These are phyloP conservation scores for Acromyrmex charruanus DNA, from an alignment of 1,140 invertebrate species.

Conservation along the genomic window DNA sequence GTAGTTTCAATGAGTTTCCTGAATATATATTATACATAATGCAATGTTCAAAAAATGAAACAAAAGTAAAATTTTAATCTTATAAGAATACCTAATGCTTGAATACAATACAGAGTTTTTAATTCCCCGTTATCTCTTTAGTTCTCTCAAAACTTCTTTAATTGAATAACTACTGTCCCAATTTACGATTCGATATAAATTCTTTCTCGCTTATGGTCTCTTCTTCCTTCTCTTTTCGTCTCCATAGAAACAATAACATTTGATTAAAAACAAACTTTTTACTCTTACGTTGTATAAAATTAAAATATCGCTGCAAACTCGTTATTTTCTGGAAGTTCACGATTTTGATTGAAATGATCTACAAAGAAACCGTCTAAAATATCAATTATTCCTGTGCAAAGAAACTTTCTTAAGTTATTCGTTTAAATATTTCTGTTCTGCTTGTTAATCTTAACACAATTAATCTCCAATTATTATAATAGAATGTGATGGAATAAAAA, in stretches of 20 bases:
- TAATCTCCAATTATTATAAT: conserved; percentile 23
- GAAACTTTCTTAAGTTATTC: conserved; percentile 20
- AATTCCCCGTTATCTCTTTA: conserved; percentile 28
- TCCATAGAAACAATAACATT: conserved; percentile 22
- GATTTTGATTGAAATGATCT: conserved; percentile 43
- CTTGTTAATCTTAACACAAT: background rate
- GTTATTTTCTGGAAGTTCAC: conserved; percentile 25
- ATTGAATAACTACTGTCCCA: conserved; percentile 50
- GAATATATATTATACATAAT: background rate
- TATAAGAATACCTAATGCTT: conserved; percentile 23
- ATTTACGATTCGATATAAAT: conserved; percentile 41
- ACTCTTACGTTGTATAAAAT: conserved; percentile 41
- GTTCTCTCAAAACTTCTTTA: conserved; percentile 40
- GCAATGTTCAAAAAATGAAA: background rate
- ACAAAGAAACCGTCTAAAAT: conserved; percentile 24
- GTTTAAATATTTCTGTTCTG: background rate
- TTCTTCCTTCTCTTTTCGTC: background rate
- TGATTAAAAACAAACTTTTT: conserved; percentile 52
- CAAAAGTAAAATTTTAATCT: conserved; percentile 25
- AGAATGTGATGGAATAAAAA: background rate
- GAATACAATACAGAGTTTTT: conserved; percentile 32
- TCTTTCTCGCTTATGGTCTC: background rate
- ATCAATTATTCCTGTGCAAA: background rate
- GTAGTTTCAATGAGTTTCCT: background rate
- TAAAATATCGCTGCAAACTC: conserved; percentile 41